These are phyloP conservation scores for Noctua pronuba DNA, from an alignment of 2,888 invertebrate genomes.

Conservation along the genomic window DNA sequence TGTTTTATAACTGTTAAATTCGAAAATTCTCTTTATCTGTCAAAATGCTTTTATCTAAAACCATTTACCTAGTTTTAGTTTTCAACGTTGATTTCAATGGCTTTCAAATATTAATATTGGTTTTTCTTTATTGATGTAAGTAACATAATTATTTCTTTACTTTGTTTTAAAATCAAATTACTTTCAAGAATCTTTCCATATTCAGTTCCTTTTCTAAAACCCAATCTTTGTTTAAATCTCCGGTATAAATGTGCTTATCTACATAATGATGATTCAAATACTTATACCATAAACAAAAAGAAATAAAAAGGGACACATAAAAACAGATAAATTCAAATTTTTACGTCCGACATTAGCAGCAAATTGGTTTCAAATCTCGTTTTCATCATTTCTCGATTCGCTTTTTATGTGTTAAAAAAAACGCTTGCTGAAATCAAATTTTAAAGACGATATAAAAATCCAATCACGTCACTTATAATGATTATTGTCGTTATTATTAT, in stretches of 20 bases:
- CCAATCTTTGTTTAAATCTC: not conserved
- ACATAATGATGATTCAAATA: slow-evolving; percentile 17
- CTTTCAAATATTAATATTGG: not conserved
- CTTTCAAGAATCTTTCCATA: not conserved
- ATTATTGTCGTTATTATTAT: not conserved
- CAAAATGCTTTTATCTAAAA: slow-evolving; percentile 7
- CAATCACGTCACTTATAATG: not conserved
- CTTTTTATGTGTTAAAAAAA: slow-evolving; percentile 8
- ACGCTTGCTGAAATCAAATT: not conserved
- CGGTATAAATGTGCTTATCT: not conserved
- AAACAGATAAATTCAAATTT: slow-evolving; percentile 36
- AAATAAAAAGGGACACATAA: slow-evolving; percentile 36
- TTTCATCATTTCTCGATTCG: slow-evolving; percentile 23
- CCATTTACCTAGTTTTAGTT: not conserved
- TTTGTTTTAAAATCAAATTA: not conserved
- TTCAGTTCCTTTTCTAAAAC: not conserved
- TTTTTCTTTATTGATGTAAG: not conserved
- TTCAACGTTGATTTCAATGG: not conserved
- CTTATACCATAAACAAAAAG: slow-evolving; percentile 32
- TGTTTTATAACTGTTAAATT: slow-evolving; percentile 10
- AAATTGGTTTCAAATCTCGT: slow-evolving; percentile 33
- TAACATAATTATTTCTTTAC: not conserved
- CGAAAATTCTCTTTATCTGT: not conserved
- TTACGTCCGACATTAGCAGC: slow-evolving; percentile 43
- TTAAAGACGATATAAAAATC: not conserved